Evolutionary conservation across 1,140 invertebrate genomes (phyloP), one percentile per base, ranked within the genome.

Genomic region (Mercenaria mercenaria): DNA sequence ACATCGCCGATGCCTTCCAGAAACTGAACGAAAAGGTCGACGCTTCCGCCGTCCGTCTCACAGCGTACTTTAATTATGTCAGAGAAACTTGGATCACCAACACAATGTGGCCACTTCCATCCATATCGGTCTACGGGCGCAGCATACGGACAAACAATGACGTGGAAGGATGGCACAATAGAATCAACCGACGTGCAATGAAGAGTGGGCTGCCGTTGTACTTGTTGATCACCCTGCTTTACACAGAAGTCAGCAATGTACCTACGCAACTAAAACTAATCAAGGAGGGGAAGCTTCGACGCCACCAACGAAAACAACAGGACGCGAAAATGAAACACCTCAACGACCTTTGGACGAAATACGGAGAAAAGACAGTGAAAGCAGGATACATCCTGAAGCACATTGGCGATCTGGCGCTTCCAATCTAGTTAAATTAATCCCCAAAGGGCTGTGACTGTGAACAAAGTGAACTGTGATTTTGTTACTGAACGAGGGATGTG

Each of bases 151-250:
- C 67, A 37, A 72, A 72, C 32, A 77, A 77, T 47, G 74, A 77
- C 26, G 74, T 77, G 37, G 74, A 77, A 29, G 74, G 74, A 20
- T 77, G 74, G 74, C 74, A 77, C 43, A 77, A 77, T 29, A 29
- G 74, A 15, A 29, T 77, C 6, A 77, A 77, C 41, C 41, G 74
- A 29, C 15, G 39, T 4, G 74, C 41, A 11, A 47, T 3, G 20
- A 43, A 50, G 41, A 39, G 74, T 15, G 23, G 20, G 3, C 20
- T 77, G 10, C 74, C 37, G 4, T 77, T 77, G 11, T 77, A 77
- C 29, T 39, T 47, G 2, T n/a, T 77, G 3, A n/a, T 77, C 15
- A 43, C 43, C 3, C 20, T 77, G 13, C 29, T 77, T 4, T 39
- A 50, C 41, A 37, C 6, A 15, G 67, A 72, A 37, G n/a, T 32